Percentiles rank a stretch among this genome's conserved stretches.
phyloP scores from a whole-genome alignment of 1,140 invertebrate genomes.

The Eueides isabella region DNA sequence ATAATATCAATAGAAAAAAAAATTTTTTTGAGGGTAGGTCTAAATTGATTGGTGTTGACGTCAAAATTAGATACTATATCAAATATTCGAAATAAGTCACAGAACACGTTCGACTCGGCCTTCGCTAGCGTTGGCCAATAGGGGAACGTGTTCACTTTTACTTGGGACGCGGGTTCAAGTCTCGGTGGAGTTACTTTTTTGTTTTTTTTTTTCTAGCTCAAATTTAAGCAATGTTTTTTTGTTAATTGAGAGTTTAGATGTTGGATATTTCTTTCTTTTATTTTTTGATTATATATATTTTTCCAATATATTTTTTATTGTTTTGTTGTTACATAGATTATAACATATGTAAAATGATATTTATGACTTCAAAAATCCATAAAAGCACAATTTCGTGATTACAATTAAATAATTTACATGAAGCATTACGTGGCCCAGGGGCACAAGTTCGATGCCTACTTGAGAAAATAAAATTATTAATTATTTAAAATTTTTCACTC shows the following conservation, averaged over 20 bases:
- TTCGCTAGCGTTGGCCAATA: background rate
- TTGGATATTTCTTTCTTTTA: background rate
- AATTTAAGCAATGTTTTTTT: no score
- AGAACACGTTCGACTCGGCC: slow-evolving; percentile 1
- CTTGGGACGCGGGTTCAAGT: background rate
- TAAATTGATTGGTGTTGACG: background rate
- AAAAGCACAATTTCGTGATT: no score
- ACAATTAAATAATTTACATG: no score
- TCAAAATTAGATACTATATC: background rate
- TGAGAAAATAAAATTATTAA: no score
- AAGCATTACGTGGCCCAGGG: no score
- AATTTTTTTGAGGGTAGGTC: background rate
- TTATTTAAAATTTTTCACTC: no score
- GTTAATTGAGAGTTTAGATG: background rate
- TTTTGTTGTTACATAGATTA: no score
- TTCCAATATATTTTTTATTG: background rate
- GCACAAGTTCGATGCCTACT: background rate
- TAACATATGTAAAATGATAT: no score
- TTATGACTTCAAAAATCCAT: no score
- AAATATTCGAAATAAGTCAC: background rate
- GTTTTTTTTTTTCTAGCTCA: background rate
- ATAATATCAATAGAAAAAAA: background rate
- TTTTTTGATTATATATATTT: background rate
- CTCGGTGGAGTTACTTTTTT: background rate
- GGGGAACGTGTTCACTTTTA: slow-evolving; percentile 8